Conservation (phyloP, 1,140 invertebrate genomes). For the Drosophila lowei region DNA sequence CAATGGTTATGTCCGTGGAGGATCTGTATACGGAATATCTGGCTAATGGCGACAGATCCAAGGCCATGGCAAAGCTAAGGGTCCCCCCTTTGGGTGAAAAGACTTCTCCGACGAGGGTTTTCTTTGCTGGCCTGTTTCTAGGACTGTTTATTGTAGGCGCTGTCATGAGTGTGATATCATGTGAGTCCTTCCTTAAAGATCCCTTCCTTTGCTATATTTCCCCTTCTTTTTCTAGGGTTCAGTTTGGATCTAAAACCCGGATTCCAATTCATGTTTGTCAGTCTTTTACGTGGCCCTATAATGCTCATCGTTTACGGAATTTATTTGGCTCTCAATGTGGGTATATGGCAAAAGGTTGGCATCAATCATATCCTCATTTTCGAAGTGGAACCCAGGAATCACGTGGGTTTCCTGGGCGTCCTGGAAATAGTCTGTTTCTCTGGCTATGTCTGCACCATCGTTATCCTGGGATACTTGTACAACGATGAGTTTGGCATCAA, state of each 20-base stretch:
- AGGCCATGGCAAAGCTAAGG: conserved; percentile 88
- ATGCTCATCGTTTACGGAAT: conserved; percentile 87
- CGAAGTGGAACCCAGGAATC: conserved; percentile 89
- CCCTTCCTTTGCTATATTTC: background rate
- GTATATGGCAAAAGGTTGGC: conserved; percentile 89
- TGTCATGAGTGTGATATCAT: conserved; percentile 85
- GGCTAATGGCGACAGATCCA: conserved; percentile 87
- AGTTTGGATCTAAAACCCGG: conserved; percentile 36
- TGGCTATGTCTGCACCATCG: conserved; percentile 87
- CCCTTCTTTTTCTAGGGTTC: conserved; percentile 5
- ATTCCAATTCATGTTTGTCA: background rate
- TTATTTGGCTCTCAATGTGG: conserved; percentile 88
- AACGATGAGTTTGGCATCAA: conserved; percentile 83
- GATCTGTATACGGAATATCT: conserved; percentile 86
- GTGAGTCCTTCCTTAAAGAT: conserved; percentile 76
- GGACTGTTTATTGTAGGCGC: conserved; percentile 86
- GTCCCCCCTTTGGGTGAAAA: conserved; percentile 89
- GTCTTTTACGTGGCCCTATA: conserved; percentile 87
- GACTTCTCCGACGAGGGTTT: conserved; percentile 86
- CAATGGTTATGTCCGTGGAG: conserved; percentile 87
- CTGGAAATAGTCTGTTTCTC: conserved; percentile 87
- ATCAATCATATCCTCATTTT: conserved; percentile 92
- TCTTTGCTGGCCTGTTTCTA: conserved; percentile 86
- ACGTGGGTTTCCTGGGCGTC: conserved; percentile 86
- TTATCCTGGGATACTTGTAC: conserved; percentile 83